These are phyloP conservation scores for Stenotaenia linearis DNA, from an alignment of 2,888 invertebrate genomes.

Conservation along the genomic window DNA sequence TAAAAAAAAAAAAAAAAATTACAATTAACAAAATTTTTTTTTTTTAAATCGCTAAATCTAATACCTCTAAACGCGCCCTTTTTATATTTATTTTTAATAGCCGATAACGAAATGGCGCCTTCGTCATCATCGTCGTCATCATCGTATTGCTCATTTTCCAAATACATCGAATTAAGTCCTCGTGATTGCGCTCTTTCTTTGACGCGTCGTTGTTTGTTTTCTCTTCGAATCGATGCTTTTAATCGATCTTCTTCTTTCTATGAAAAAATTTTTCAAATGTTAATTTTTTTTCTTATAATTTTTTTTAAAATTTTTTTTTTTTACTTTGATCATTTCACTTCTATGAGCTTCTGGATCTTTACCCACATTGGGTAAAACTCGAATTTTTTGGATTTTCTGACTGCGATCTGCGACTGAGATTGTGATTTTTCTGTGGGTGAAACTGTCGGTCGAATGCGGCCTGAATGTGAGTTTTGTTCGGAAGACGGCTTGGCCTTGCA, in stretches of 20 bases:
- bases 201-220: conserved; percentile 57
- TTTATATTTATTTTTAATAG: conserved; percentile 92
- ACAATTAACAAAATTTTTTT: too few species aligned
- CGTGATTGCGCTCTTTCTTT: conserved; percentile 52
- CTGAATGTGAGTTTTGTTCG: conserved; percentile 89
- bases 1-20: not conserved
- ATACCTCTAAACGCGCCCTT: conserved; percentile 55
- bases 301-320: too few species aligned
- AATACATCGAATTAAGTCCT: conserved; percentile 52
- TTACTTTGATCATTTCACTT: conserved; percentile 83
- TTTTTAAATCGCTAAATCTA: too few species aligned
- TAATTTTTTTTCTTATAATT: too few species aligned
- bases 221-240: conserved; percentile 74
- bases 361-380: conserved; percentile 89
- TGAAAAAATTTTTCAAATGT: too few species aligned
- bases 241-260: conserved; percentile 97
- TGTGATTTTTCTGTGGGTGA: conserved; percentile 98
- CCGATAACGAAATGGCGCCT: conserved; percentile 82
- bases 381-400: conserved; percentile 88
- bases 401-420: conserved; percentile 92
- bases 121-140: conserved; percentile 91
- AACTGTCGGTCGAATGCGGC: conserved; percentile 97
- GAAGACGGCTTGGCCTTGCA: conserved; percentile 96
- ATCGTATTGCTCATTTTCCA: conserved; percentile 58
- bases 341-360: conserved; percentile 91